Evolutionary conservation across 2,113 vertebrate species (phyloP).

Genomic region (Natator depressus): DNA sequence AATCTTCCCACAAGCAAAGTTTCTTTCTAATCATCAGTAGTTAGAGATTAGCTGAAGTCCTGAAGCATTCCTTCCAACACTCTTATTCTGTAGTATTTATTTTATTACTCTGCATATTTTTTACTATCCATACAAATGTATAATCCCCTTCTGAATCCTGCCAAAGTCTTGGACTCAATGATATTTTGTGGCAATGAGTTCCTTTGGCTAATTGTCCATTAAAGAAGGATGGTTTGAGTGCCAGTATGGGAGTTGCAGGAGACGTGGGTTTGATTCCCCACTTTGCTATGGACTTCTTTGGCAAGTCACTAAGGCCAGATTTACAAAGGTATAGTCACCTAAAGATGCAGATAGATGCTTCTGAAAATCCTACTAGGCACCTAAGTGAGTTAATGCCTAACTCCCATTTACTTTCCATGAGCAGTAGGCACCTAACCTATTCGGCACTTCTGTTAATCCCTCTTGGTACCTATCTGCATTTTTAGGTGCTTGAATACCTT

Average conservation of each 20-base stretch:
- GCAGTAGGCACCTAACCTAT: neutral
- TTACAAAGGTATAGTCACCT: neutral
- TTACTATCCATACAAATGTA: neutral
- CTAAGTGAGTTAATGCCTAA: neutral
- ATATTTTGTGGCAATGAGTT: neutral
- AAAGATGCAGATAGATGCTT: neutral
- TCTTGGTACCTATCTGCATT: accelerated
- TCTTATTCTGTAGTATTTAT: neutral
- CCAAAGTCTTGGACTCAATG: neutral
- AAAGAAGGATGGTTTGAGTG: neutral
- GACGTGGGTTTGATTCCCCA: neutral
- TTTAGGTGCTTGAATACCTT: neutral
- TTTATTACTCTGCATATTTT: neutral
- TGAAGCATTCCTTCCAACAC: neutral
- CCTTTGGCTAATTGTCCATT: accelerated
- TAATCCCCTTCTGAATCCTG: neutral
- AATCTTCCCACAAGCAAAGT: accelerated
- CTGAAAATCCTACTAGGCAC: neutral
- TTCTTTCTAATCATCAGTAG: neutral
- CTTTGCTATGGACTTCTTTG: neutral
- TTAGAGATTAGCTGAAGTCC: neutral
- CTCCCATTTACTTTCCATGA: neutral
- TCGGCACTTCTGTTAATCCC: neutral
- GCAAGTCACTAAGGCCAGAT: neutral
- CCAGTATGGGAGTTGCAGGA: neutral